Base-by-base conservation (phyloP, 2,113 vertebrate species). In the Microcebus tavaratra region DNA sequence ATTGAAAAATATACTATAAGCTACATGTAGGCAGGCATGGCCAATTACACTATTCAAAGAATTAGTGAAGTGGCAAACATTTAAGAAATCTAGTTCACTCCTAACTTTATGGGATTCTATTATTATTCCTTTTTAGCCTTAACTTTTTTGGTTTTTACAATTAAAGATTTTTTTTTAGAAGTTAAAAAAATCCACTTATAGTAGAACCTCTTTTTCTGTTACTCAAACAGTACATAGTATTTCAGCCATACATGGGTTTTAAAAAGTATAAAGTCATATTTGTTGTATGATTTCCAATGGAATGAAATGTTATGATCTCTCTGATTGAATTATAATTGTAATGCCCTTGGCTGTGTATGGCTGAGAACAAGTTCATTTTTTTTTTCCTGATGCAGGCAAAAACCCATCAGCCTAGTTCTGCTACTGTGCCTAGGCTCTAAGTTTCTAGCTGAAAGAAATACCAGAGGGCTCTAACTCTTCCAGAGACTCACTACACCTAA, bases 301-400 rank as follows among this genome's bases (percentile, higher is more conserved):
- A 92, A 88, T 81, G 21, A 55, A 67, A n/a, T 53, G 4, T 85
- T 72, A 78, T 2, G 34, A 18, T 42, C 42, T 78, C 50, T 85
- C 20, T 88, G 61, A 70, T 96, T 90, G 84, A 94, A 95, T 96
- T 94, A 85, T 73, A 85, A 78, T 92, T 55, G 95, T 81, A 88
- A 76, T 85, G 39, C 11, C 8, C 23, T 96, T 90, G 45, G 42
- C 76, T 95, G 55, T 84, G 13, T 67, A 3, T 72, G 50, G 25
- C 67, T 91, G 45, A 50, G 63, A 93, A 59, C 89, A 95, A 86
- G 67, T 97, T 97, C 50, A 82, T 82, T 68, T 11, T 27, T 68
- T 59, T 8, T 95, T 87, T 39, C 70, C 84, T 63, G 55, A 89
- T 48, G 31, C 3, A 31, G 78, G 73, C 13, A 45, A 63, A 90